Evolutionary conservation across 2,113 vertebrate genomes (phyloP).

Genomic region (Tupaia chinensis): DNA sequence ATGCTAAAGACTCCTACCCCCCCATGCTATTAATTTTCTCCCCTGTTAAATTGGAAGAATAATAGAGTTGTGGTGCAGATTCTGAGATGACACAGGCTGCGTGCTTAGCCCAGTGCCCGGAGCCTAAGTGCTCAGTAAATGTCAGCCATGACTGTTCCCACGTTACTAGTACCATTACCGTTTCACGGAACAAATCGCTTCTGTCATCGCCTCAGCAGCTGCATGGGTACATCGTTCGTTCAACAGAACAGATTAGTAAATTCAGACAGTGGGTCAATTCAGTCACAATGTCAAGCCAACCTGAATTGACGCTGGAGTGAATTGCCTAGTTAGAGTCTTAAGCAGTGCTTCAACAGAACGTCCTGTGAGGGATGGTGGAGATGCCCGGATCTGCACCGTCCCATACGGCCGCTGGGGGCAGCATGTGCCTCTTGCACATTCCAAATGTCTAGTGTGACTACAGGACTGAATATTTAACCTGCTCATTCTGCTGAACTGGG

Average conservation of each 20-base stretch:
- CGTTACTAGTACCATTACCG: not conserved
- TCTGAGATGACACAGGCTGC: not conserved
- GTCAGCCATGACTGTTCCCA: not conserved
- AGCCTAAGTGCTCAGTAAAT: not conserved
- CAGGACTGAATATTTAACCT: not conserved
- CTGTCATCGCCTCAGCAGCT: conserved; percentile 60
- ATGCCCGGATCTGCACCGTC: not conserved
- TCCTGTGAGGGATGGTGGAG: not conserved
- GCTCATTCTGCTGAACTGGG: not conserved
- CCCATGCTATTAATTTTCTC: not conserved
- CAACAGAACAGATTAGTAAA: conserved; percentile 50
- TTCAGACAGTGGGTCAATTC: conserved; percentile 53
- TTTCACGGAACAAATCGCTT: conserved; percentile 54
- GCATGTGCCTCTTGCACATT: fast-evolving
- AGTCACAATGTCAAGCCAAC: conserved; percentile 48
- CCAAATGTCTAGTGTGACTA: not conserved
- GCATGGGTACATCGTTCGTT: not conserved
- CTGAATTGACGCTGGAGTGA: not conserved
- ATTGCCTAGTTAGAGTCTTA: not conserved
- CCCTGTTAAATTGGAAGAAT: not conserved
- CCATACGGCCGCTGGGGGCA: fast-evolving
- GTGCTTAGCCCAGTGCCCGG: not conserved
- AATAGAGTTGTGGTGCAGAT: not conserved
- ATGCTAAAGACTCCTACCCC: not conserved
- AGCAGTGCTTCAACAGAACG: not conserved